Conservation (phyloP, 2,888 invertebrate genomes). For the Diogma glabrata region DNA sequence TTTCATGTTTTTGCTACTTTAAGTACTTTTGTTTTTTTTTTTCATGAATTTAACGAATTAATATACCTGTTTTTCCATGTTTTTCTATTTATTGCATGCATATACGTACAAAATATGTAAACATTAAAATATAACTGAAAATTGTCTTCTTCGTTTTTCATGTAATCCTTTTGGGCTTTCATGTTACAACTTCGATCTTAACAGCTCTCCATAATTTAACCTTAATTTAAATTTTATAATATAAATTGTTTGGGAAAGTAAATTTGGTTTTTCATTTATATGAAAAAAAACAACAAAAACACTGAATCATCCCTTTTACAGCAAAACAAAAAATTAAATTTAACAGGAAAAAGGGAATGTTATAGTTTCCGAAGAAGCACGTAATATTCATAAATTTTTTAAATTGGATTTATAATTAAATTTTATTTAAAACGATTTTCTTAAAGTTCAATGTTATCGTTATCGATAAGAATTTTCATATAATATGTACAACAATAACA, state of each 20-base stretch:
- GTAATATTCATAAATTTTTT: no score
- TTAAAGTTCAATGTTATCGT: no score
- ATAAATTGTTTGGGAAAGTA: no score
- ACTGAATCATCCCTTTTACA: no score
- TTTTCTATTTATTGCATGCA: not conserved
- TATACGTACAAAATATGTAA: not conserved
- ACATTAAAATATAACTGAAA: not conserved
- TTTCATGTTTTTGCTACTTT: not conserved
- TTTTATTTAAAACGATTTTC: no score
- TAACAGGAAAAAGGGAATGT: no score
- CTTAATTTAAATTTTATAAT: constrained; percentile 5
- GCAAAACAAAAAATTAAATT: no score
- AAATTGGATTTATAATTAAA: no score
- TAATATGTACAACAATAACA: no score
- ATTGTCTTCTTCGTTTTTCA: constrained; percentile 5
- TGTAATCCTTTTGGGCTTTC: constrained; percentile 4
- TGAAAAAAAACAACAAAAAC: constrained; percentile 6
- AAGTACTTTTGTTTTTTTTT: not conserved
- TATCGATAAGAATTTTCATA: no score
- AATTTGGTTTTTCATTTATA: no score
- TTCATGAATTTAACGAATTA: constrained; percentile 5
- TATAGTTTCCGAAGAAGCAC: no score
- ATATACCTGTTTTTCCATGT: not conserved
- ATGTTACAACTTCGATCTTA: constrained; percentile 4
- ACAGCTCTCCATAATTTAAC: constrained; percentile 8